These are phyloP conservation scores for Rhineura floridana DNA, from an alignment of 2,113 vertebrate species.

Conservation along the genomic window DNA sequence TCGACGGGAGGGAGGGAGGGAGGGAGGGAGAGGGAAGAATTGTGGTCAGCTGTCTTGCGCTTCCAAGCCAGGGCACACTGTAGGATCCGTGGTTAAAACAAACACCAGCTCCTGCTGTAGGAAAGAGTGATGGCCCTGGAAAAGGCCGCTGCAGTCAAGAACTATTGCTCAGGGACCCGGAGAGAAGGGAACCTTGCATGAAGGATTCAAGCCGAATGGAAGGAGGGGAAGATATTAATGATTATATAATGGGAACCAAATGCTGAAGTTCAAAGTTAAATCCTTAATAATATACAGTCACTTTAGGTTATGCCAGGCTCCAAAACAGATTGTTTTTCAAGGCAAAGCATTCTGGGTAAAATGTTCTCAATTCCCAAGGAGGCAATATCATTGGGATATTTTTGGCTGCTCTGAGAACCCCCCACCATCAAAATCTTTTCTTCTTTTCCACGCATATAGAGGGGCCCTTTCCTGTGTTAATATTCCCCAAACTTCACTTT, in stretches of 20 bases:
- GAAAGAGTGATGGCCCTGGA: slow-evolving; percentile 41
- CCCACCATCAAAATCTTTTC: not conserved
- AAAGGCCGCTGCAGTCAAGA: slow-evolving; percentile 42
- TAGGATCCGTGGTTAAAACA: slow-evolving; percentile 25
- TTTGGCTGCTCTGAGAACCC: slow-evolving; percentile 28
- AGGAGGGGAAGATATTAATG: slow-evolving; percentile 61
- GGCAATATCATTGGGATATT: slow-evolving; percentile 55
- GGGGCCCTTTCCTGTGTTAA: not conserved
- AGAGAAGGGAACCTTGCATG: slow-evolving; percentile 42
- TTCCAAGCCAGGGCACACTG: slow-evolving; percentile 32
- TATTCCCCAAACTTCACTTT: slow-evolving; percentile 29
- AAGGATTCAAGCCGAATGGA: slow-evolving; percentile 43
- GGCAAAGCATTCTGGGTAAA: slow-evolving; percentile 66
- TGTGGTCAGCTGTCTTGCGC: not conserved
- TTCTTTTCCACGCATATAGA: slow-evolving; percentile 31
- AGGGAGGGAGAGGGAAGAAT: not conserved
- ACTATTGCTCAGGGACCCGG: slow-evolving; percentile 44
- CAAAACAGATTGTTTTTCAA: slow-evolving; percentile 69
- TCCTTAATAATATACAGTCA: slow-evolving; percentile 58
- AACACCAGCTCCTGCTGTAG: slow-evolving; percentile 49
- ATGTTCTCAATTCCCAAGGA: slow-evolving; percentile 62
- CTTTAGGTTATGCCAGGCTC: slow-evolving; percentile 55
- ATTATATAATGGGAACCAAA: slow-evolving; percentile 68
- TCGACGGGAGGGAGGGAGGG: not conserved
- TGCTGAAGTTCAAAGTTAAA: slow-evolving; percentile 65